Evolutionary conservation across 2,888 invertebrate species (phyloP).

Genomic region (Luperina nickerlii): DNA sequence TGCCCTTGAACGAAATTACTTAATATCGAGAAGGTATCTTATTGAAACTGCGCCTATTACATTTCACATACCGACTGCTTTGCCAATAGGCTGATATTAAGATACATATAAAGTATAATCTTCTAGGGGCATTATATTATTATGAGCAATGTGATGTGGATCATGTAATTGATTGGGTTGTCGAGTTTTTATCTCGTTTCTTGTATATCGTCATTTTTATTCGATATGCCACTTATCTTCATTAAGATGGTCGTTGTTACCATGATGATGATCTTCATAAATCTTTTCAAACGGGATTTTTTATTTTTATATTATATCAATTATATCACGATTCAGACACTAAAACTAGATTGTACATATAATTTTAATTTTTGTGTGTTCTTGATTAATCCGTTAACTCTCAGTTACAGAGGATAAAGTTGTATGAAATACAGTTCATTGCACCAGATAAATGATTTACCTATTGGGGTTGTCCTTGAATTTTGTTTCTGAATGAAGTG

Average conservation of each 20-base stretch:
- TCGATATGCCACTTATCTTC: background rate
- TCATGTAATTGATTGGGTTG: slow-evolving; percentile 44
- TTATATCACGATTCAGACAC: slow-evolving; percentile 7
- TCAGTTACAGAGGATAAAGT: slow-evolving; percentile 23
- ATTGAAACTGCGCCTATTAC: slow-evolving; percentile 45
- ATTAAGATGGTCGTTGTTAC: slow-evolving; percentile 11
- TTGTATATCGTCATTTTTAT: slow-evolving; percentile 28
- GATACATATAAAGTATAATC: slow-evolving; percentile 39
- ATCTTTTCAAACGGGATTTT: background rate
- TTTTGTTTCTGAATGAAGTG: slow-evolving; percentile 28
- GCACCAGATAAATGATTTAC: slow-evolving; percentile 22
- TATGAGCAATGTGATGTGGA: slow-evolving; percentile 31
- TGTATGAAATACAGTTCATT: slow-evolving; percentile 15
- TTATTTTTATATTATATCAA: slow-evolving; percentile 9
- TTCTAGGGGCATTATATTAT: slow-evolving; percentile 19
- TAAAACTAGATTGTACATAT: background rate
- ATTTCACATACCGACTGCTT: slow-evolving; percentile 46
- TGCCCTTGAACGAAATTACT: slow-evolving; percentile 58
- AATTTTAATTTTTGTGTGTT: background rate
- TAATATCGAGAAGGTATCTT: slow-evolving; percentile 57
- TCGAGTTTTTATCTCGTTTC: slow-evolving; percentile 30
- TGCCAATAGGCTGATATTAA: slow-evolving; percentile 45
- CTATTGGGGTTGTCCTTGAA: slow-evolving; percentile 35
- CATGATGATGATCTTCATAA: slow-evolving; percentile 8
- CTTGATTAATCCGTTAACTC: background rate